Evolutionary conservation across 1,140 invertebrate species (phyloP), one percentile per base, ranked within the genome.

Genomic region (Archivesica marissinica): DNA sequence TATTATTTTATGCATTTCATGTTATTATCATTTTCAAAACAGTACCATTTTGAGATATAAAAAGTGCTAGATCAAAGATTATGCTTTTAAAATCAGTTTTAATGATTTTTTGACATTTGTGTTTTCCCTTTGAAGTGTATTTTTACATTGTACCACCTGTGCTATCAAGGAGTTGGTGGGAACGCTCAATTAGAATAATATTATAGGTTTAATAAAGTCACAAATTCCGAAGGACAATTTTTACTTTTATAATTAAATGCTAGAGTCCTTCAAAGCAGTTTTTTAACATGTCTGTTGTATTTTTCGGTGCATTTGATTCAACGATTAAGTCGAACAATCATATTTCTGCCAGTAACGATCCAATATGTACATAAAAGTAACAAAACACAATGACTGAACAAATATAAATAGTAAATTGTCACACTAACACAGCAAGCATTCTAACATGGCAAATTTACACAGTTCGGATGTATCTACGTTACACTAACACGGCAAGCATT

Each of bases 1-100:
- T 64, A 59, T 59, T 28, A 64, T 64, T 64, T 64, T 64, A 64
- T 64, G 59, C 13, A 64, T 64, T 64, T 17, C 20, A 64, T 17
- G 38, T 64, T 13, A 64, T 64, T 64, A 64, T 17, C 59, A 15
- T 35, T 64, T 64, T 64, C 13, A 1, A 13, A 64, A 35, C 59
- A 64, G 2, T 28, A 25, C 59, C 59, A 15, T 64, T 64, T 64
- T 64, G 30, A 35, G 54, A 30, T 30, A 59, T 59, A 59, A 59
- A 59, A 7, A 64, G 59, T 1, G 11, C 59, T 35, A 20, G 59
- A 64, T 64, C 59, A 64, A 64, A 64, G 59, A 64, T 64, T 64
- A 64, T 33, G 25, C 30, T 64, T 64, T 64, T 64, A 64, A 59
- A 64, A 64, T 20, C 59, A 35, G 23, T 64, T 64, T 64, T 20